Percentiles rank a stretch among this genome's conserved stretches.
These are phyloP conservation scores for Drosophila repletoides DNA, from an alignment of 1,140 invertebrate genomes.

Conservation along the genomic window DNA sequence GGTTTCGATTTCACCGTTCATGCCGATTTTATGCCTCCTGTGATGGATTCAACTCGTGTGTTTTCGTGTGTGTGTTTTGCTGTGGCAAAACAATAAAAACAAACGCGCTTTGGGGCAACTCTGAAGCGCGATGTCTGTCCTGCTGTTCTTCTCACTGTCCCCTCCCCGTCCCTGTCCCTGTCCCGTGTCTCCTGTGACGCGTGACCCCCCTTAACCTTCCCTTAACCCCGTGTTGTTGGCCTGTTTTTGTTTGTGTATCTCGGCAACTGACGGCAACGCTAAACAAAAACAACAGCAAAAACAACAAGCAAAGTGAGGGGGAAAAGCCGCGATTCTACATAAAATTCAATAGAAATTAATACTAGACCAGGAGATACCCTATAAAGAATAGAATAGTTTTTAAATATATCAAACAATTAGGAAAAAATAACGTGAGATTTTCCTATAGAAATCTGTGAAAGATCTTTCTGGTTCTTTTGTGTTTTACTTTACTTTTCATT, in stretches of 20 bases:
- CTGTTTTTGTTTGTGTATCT: conserved; percentile 39
- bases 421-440: too few species aligned
- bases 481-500: too few species aligned
- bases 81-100: conserved; percentile 64
- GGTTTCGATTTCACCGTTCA: conserved; percentile 46
- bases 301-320: conserved; percentile 2
- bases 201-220: neutral
- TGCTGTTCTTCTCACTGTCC: neutral
- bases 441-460: too few species aligned
- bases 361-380: too few species aligned
- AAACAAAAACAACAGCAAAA: conserved; percentile 44
- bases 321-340: too few species aligned
- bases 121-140: conserved; percentile 3
- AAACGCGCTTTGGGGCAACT: conserved; percentile 48
- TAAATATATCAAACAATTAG: too few species aligned
- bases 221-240: neutral
- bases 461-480: too few species aligned
- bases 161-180: neutral
- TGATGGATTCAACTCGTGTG: conserved; percentile 53
- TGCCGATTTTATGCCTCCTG: conserved; percentile 45
- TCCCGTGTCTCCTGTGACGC: too few species aligned
- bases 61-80: conserved; percentile 11
- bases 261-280: conserved; percentile 45
- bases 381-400: too few species aligned
- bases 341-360: too few species aligned